A percentile compares a stretch with the other conserved stretches of the same genome.
Conservation (phyloP, 2,888 invertebrate species). For the Agrotis segetum region DNA sequence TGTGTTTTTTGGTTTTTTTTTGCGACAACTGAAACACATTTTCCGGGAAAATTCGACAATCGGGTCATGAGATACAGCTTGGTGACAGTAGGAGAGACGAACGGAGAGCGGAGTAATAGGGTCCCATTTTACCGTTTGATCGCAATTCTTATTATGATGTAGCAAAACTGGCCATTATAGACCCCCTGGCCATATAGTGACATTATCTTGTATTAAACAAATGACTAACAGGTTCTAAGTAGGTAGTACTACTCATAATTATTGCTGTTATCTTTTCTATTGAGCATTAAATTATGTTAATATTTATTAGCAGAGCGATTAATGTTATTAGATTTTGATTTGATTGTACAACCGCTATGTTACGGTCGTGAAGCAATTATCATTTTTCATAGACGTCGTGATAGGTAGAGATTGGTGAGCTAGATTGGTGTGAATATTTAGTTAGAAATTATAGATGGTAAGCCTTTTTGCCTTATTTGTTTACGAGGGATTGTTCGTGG, state of each 20-base stretch:
- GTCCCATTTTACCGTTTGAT: too few relatives aligned
- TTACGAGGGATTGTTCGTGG: too few relatives aligned
- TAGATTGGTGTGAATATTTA: background rate
- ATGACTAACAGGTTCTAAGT: conserved; percentile 8
- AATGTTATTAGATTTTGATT: conserved; percentile 16
- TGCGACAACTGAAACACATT: too few relatives aligned
- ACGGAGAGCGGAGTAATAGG: too few relatives aligned
- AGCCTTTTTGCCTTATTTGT: too few relatives aligned
- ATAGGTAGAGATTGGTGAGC: background rate
- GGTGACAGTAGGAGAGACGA: too few relatives aligned
- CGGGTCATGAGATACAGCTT: too few relatives aligned
- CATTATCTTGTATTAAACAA: conserved; percentile 44
- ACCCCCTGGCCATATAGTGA: background rate
- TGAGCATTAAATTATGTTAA: conserved; percentile 14
- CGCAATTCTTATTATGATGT: too few relatives aligned
- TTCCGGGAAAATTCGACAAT: too few relatives aligned
- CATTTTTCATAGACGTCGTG: background rate
- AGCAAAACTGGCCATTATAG: too few relatives aligned
- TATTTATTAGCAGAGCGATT: conserved; percentile 22
- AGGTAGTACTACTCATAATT: conserved; percentile 13
- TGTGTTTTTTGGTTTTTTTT: too few relatives aligned
- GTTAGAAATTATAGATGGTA: background rate
- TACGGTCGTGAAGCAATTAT: background rate
- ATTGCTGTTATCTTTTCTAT: conserved; percentile 30
- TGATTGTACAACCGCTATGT: conserved; percentile 5